Evolutionary conservation across 2,888 invertebrate genomes (phyloP).

Genomic region (Chironomus riparius): DNA sequence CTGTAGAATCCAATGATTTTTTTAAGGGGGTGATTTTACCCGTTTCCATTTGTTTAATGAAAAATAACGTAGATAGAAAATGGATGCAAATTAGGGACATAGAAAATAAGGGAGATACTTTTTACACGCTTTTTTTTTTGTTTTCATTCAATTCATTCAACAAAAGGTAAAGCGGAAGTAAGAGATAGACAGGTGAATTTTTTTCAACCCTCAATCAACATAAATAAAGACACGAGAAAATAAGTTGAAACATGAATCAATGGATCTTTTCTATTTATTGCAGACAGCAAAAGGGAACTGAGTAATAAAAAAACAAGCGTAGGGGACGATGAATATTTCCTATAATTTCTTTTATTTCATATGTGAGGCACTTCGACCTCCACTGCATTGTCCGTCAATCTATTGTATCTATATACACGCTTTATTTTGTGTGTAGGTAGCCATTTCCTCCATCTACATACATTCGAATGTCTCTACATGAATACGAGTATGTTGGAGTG

Average conservation of each 20-base stretch:
- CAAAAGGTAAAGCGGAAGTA: constrained; percentile 8
- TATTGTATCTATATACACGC: background rate
- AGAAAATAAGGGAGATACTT: background rate
- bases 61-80: background rate
- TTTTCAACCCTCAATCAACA: constrained; percentile 13
- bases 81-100: constrained; percentile 1
- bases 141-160: background rate
- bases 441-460: too few relatives aligned
- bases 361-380: background rate
- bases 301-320: background rate
- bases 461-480: too few relatives aligned
- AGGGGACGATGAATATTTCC: background rate
- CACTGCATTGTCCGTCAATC: background rate
- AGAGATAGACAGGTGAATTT: constrained; percentile 25
- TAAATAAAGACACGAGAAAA: too few relatives aligned
- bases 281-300: background rate
- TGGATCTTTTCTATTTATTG: background rate
- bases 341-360: background rate
- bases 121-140: background rate
- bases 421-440: background rate
- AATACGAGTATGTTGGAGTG: background rate
- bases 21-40: too few relatives aligned
- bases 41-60: background rate
- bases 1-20: too few relatives aligned
- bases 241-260: constrained; percentile 9